Percentiles rank a stretch among this genome's conserved stretches.
Conservation (phyloP, 2,797 vertebrate genomes). For the Myotis findleyi region DNA sequence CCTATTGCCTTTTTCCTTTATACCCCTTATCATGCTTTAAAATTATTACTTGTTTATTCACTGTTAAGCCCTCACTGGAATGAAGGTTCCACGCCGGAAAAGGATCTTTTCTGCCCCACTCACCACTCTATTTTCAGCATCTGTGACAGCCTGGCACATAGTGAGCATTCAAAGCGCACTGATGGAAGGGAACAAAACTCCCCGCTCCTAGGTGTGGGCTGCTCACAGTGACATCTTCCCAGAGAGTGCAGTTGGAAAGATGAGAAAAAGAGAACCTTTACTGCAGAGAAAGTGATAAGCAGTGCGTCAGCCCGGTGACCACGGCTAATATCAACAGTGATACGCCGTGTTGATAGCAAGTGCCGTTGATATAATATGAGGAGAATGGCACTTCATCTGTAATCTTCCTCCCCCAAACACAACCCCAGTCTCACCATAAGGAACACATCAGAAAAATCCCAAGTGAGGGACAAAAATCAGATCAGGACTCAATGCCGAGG, state of each 20-base stretch:
- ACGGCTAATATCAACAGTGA: background rate
- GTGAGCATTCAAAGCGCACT: background rate
- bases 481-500: background rate
- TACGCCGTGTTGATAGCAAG: background rate
- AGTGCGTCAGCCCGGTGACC: background rate
- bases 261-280: background rate
- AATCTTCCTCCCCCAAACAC: background rate
- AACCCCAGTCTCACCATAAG: background rate
- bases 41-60: background rate
- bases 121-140: background rate
- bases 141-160: background rate
- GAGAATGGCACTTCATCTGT: background rate
- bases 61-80: background rate
- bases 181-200: background rate
- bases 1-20: background rate
- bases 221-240: background rate
- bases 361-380: background rate
- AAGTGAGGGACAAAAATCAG: background rate
- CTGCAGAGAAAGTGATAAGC: background rate
- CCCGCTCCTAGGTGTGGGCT: background rate
- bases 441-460: background rate
- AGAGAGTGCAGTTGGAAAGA: background rate
- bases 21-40: background rate
- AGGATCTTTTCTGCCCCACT: background rate
- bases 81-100: constrained; percentile 30